Evolutionary conservation across 2,888 invertebrate genomes (phyloP).

Genomic region (Pardosa pseudoannulata): DNA sequence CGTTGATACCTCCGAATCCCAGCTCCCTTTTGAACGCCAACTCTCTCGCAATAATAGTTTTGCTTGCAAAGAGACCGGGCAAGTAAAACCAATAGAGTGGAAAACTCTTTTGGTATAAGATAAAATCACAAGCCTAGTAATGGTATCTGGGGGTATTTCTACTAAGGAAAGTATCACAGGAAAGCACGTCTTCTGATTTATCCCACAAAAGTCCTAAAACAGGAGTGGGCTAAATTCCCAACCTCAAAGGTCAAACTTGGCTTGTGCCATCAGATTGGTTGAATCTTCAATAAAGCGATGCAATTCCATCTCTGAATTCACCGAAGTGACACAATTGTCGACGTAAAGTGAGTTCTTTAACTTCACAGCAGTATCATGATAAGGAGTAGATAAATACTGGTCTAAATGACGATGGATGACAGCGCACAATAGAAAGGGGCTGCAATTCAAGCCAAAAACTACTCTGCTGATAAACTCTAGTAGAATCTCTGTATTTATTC

Average conservation of each 20-base stretch:
- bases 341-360: background rate
- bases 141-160: background rate
- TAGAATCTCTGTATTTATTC: too few species aligned
- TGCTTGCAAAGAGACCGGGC: too few species aligned
- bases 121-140: background rate
- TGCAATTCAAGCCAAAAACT: background rate
- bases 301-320: background rate
- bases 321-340: background rate
- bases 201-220: conserved; percentile 12
- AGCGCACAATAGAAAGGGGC: background rate
- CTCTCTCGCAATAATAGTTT: background rate
- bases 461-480: too few species aligned
- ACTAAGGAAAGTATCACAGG: background rate
- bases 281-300: too few species aligned
- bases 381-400: background rate
- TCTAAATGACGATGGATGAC: background rate
- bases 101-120: background rate
- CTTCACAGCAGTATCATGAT: background rate
- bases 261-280: background rate
- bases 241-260: background rate
- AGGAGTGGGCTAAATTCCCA: background rate
- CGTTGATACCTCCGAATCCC: background rate
- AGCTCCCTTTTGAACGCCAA: background rate
- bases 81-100: too few species aligned
- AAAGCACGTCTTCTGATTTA: conserved; percentile 1